phyloP scores from a whole-genome alignment of 2,888 invertebrate species.

The Pocota personata region DNA sequence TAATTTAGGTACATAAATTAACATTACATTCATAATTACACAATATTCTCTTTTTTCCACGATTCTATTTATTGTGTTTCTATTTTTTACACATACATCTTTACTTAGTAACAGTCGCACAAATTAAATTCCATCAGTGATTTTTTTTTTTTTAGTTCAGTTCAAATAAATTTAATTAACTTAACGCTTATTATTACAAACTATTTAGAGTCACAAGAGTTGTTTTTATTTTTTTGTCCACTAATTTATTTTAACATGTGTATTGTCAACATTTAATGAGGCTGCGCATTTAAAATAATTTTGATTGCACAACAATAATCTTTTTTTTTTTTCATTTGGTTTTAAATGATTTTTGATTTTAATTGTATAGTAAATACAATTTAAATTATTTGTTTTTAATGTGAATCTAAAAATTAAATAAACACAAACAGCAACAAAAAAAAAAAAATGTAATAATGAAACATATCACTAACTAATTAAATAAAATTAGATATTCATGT shows the following conservation, averaged over 20 bases:
- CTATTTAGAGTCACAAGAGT: constrained; percentile 35
- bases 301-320: constrained; percentile 6
- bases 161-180: constrained; percentile 34
- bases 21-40: constrained; percentile 59
- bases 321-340: background rate
- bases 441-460: background rate
- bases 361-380: background rate
- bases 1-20: constrained; percentile 69
- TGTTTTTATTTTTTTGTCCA: background rate
- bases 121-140: constrained; percentile 52
- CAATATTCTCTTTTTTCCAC: background rate
- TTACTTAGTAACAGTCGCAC: constrained; percentile 52
- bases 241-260: constrained; percentile 27
- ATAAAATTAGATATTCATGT: constrained; percentile 14
- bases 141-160: constrained; percentile 32
- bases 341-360: background rate
- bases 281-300: constrained; percentile 20
- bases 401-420: background rate
- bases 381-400: background rate
- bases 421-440: background rate
- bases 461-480: constrained; percentile 6
- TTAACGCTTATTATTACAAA: constrained; percentile 34
- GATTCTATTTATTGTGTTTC: background rate
- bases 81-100: constrained; percentile 21
- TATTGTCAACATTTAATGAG: constrained; percentile 67